Evolutionary conservation across 2,888 invertebrate species (phyloP), one percentile per base, ranked within the genome.

Genomic region (Nineta flava): DNA sequence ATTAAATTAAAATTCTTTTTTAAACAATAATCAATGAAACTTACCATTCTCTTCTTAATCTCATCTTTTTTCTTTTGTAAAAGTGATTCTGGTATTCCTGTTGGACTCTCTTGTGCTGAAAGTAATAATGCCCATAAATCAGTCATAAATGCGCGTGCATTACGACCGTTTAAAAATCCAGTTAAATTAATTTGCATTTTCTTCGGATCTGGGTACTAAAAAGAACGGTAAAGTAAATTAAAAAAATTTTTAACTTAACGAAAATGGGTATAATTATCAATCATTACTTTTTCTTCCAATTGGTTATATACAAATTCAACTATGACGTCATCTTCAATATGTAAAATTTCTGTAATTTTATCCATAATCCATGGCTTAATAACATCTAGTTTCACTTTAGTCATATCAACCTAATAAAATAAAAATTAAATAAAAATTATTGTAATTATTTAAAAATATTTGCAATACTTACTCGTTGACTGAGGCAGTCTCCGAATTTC

Each of bases 171-270:
- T 54, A 99, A 74, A 69, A 99, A 99, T 45, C 99, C 99, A 44
- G 99, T 99, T 68, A 99, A 75, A 71, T 99, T 99, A 63, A 99
- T 99, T 79, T 99, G 97, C 85, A 99, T 97, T 71, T 94, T 91
- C 70, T 93, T 90, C 46, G 95, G 94, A 73, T 96, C 94, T 49
- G 95, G 95, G 71, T 81, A 87, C 88, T 91, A 73, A 65, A 72
- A 75, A 71, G 65, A 61, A 50, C n/a, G n/a, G n/a, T n/a, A n/a
- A n/a, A n/a, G n/a, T n/a, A n/a, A n/a, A n/a, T n/a, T n/a, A n/a
- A 40, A 13, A 19, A 34, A 34, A 34, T 34, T 34, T 9, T 34
- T 34, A 9, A 34, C 9, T 10, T 9, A n/a, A n/a, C n/a, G n/a
- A n/a, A n/a, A n/a, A n/a, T n/a, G n/a, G n/a, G n/a, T n/a, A 42